Evolutionary conservation across 2,113 vertebrate species (phyloP).

Genomic region (Chaenogobius annularis): DNA sequence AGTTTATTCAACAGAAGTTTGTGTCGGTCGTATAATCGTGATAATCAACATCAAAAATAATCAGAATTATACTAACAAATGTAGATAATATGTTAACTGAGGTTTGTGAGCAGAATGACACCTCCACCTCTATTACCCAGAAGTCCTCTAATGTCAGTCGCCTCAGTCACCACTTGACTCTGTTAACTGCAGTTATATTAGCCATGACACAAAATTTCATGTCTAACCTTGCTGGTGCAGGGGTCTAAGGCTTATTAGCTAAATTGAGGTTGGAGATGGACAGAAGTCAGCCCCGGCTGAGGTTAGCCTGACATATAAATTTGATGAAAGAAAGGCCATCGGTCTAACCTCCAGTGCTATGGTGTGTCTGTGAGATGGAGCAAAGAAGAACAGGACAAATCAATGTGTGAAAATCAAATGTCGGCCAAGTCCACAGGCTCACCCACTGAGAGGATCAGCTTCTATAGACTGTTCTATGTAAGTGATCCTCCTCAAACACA

Average conservation of each 20-base stretch:
- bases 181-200: no score
- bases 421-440: not conserved
- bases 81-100: no score
- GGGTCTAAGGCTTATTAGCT: not conserved
- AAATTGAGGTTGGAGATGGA: not conserved
- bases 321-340: not conserved
- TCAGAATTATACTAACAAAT: no score
- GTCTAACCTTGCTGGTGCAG: no score
- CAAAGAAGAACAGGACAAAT: not conserved
- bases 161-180: no score
- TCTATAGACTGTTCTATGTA: not conserved
- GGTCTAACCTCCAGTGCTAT: not conserved
- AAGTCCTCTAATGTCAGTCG: no score
- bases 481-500: not conserved
- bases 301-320: not conserved
- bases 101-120: no score
- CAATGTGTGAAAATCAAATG: conserved; percentile 2
- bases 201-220: no score
- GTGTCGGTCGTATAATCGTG: no score
- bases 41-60: no score
- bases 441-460: not conserved
- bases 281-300: not conserved
- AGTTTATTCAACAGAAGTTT: no score
- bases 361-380: not conserved
- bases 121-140: no score